These are phyloP conservation scores for Caenorhabditis macrosperma DNA, from an alignment of 2,888 invertebrate species.

Conservation along the genomic window DNA sequence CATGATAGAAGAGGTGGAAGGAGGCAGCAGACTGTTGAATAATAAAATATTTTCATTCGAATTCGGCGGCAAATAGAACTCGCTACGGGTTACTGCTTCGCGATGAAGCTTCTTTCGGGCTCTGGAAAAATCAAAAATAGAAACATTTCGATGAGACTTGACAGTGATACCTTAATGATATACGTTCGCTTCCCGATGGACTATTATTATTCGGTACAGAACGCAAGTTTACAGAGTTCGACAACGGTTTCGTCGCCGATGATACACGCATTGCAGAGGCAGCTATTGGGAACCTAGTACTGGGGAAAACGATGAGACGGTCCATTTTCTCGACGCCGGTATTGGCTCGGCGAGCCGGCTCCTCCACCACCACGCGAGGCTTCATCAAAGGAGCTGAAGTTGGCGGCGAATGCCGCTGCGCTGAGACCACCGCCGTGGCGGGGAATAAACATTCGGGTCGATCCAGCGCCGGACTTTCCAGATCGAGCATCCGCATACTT, in stretches of 20 bases:
- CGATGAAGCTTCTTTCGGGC: constrained; percentile 54
- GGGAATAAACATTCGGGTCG: constrained; percentile 58
- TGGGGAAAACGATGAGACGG: constrained; percentile 67
- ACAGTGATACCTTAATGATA: constrained; percentile 55
- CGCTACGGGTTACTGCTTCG: constrained; percentile 53
- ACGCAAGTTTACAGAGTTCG: constrained; percentile 51
- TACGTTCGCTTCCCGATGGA: constrained; percentile 33
- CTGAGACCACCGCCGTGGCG: constrained; percentile 58
- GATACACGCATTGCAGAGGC: constrained; percentile 47
- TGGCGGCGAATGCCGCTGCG: constrained; percentile 50
- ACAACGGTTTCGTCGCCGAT: constrained; percentile 15
- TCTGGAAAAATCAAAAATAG: constrained; percentile 15
- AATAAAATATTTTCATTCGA: constrained; percentile 42
- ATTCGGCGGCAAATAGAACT: constrained; percentile 41
- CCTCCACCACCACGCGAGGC: constrained; percentile 25
- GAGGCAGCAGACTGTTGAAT: constrained; percentile 52
- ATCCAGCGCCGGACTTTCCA: constrained; percentile 47
- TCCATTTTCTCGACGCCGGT: constrained; percentile 39
- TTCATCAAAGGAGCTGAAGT: constrained; percentile 24
- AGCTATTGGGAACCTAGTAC: constrained; percentile 63
- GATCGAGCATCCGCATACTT: constrained; percentile 62
- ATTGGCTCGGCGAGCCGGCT: constrained; percentile 51
- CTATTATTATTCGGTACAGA: constrained; percentile 45
- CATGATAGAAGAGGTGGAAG: constrained; percentile 56
- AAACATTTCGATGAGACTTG: not conserved